Evolutionary conservation across 35 echinoderm and acorn worm genomes (phyloP).

Genomic region (Lytechinus variegatus): DNA sequence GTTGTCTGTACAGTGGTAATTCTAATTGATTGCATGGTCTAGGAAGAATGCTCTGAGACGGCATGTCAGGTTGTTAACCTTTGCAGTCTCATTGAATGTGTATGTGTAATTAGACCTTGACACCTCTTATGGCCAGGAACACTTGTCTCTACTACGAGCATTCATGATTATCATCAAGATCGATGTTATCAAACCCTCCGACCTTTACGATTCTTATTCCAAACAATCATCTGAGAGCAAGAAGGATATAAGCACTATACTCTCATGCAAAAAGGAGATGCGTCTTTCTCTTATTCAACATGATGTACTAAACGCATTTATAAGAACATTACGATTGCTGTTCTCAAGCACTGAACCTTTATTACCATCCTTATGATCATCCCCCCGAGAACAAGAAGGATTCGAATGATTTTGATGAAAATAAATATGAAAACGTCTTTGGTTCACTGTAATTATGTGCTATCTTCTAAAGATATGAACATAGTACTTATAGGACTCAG

Average conservation of each 20-base stretch:
- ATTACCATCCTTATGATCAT: no score
- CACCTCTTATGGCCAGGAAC: not conserved
- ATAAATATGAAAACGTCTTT: not conserved
- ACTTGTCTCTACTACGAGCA: not conserved
- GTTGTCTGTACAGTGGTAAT: not conserved
- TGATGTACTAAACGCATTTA: no score
- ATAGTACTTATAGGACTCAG: not conserved
- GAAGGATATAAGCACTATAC: no score
- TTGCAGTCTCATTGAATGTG: not conserved
- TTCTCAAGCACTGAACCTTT: no score
- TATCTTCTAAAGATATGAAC: conserved; percentile 6
- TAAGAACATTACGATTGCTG: no score
- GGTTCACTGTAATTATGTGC: not conserved
- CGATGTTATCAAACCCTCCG: not conserved
- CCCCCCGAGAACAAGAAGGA: not conserved
- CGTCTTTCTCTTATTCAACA: no score
- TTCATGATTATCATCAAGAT: not conserved
- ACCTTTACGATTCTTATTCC: no score
- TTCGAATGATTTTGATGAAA: not conserved
- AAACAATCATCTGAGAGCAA: no score
- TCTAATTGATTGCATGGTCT: not conserved
- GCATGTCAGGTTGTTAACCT: not conserved
- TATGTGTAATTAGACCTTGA: not conserved
- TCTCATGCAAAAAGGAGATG: no score
- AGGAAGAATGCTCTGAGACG: not conserved